Percentiles rank a stretch among this genome's conserved stretches.
phyloP scores from a whole-genome alignment of 1,140 invertebrate species.

The Panulirus ornatus region DNA sequence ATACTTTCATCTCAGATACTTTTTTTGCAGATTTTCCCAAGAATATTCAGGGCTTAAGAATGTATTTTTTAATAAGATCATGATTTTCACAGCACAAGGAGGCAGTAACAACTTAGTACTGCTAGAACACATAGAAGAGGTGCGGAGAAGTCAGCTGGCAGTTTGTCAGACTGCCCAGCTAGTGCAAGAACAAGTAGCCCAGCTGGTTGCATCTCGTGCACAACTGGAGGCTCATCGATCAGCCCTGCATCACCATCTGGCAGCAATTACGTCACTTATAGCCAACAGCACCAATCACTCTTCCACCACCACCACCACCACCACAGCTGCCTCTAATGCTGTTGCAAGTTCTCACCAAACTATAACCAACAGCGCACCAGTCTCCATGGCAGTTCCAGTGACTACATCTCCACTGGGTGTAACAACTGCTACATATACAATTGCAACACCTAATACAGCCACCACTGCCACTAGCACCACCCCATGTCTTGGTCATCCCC shows the following conservation, averaged over 20 bases:
- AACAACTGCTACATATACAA: constrained; percentile 20
- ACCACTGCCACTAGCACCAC: constrained; percentile 45
- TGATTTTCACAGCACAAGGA: constrained; percentile 58
- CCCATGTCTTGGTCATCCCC: constrained; percentile 29
- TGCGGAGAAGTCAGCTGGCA: constrained; percentile 68
- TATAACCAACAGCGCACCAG: constrained; percentile 24
- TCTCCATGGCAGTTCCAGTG: constrained; percentile 20
- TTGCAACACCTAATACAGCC: constrained; percentile 24
- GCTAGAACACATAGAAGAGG: constrained; percentile 69
- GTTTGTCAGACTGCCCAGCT: constrained; percentile 74
- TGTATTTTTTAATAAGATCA: not conserved
- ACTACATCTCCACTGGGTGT: constrained; percentile 5
- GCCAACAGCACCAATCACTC: constrained; percentile 53
- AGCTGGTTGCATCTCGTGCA: constrained; percentile 69
- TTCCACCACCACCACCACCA: constrained; percentile 18
- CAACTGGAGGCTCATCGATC: constrained; percentile 71
- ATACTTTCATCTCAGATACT: not conserved
- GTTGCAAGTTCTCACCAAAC: constrained; percentile 28
- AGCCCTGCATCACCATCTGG: constrained; percentile 73
- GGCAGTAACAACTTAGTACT: constrained; percentile 62
- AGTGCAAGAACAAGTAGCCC: constrained; percentile 74
- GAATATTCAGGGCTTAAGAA: too few relatives aligned
- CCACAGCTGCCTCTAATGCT: constrained; percentile 19
- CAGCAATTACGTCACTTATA: constrained; percentile 55
- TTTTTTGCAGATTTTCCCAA: too few relatives aligned